Evolutionary conservation across 2,888 invertebrate species (phyloP).

Genomic region (Seira musarum): DNA sequence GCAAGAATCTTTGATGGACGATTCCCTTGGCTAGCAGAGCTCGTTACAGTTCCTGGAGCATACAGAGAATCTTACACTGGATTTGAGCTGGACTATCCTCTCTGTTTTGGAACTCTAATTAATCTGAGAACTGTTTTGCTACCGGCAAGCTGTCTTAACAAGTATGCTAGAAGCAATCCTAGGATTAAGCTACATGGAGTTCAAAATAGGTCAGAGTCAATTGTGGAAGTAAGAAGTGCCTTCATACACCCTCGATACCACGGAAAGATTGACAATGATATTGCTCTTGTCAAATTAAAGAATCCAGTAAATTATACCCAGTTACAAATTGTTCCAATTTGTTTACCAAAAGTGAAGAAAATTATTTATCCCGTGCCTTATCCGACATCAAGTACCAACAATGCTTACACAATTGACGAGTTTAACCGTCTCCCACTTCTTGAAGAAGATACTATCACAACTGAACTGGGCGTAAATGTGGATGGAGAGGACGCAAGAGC

Average conservation of each 20-base stretch:
- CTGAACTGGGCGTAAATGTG: background rate
- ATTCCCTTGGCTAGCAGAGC: background rate
- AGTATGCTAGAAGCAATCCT: constrained; percentile 4
- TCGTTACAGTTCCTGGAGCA: background rate
- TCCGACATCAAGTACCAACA: background rate
- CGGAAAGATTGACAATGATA: constrained; percentile 41
- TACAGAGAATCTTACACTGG: background rate
- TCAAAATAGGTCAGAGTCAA: background rate
- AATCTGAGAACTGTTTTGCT: constrained; percentile 22
- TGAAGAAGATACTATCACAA: background rate
- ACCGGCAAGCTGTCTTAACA: constrained; percentile 47
- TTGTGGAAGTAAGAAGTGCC: constrained; percentile 15
- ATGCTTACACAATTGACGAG: background rate
- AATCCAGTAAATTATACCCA: constrained; percentile 22
- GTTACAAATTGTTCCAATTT: constrained; percentile 36
- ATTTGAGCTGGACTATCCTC: constrained; percentile 10
- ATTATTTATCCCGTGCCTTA: background rate
- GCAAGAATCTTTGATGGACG: background rate
- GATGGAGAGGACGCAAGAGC: background rate
- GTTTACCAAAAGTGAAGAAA: constrained; percentile 16
- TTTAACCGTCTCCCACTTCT: background rate
- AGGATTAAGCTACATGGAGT: constrained; percentile 31
- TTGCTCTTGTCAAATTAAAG: constrained; percentile 43
- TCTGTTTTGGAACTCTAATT: constrained; percentile 39
- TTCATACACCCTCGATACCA: constrained; percentile 38